Conservation (phyloP, 2,797 vertebrate genomes). For the Lacerta bilineata region DNA sequence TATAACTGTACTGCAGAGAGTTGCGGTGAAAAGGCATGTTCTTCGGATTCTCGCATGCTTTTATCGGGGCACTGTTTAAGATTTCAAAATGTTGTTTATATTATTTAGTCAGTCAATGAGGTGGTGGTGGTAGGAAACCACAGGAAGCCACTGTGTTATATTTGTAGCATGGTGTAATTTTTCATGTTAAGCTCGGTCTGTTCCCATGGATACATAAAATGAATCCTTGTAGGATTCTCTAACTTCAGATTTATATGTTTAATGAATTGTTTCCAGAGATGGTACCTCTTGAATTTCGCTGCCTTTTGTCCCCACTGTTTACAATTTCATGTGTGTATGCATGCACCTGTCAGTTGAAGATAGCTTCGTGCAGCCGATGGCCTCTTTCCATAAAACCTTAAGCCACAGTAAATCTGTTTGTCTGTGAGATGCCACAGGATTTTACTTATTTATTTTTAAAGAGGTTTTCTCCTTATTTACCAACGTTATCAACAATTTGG, state of each 20-base stretch:
- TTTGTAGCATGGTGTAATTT: neutral
- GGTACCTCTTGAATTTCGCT: neutral
- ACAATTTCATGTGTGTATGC: neutral
- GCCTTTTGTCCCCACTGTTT: neutral
- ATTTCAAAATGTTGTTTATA: conserved; percentile 12
- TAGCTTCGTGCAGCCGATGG: neutral
- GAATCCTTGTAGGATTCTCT: conserved; percentile 13
- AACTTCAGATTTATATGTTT: conserved; percentile 29
- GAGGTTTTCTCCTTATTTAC: neutral
- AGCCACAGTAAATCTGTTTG: neutral
- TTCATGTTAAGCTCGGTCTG: conserved; percentile 4
- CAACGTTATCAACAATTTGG: neutral
- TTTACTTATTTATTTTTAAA: neutral
- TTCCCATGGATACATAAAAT: conserved; percentile 21
- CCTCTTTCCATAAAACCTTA: neutral
- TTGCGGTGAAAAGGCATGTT: neutral
- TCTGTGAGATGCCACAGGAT: neutral
- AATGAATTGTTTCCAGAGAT: neutral
- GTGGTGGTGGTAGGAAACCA: neutral
- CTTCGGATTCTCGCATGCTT: neutral
- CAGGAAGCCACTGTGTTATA: neutral
- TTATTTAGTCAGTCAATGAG: conserved; percentile 4
- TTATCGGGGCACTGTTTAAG: neutral
- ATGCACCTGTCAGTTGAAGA: neutral
- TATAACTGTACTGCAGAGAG: neutral